Evolutionary conservation across 2,888 invertebrate genomes (phyloP).

Genomic region (Drosophila buzzatii): DNA sequence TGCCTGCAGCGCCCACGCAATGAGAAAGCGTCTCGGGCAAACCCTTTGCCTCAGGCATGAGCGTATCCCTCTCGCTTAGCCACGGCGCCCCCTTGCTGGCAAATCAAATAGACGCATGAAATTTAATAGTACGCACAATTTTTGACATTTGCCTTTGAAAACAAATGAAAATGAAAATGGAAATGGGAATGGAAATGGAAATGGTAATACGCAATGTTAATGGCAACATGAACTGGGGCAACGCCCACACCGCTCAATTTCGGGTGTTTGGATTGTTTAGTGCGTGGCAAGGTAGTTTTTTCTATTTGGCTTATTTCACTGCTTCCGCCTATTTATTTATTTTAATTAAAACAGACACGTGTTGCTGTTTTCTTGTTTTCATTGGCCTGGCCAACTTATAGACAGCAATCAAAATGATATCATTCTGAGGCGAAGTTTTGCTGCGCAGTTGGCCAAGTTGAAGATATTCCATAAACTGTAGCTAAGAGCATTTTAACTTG

Average conservation of each 20-base stretch:
- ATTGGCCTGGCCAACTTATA: slow-evolving; percentile 53
- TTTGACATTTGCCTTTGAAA: slow-evolving; percentile 67
- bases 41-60: slow-evolving; percentile 58
- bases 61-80: slow-evolving; percentile 30
- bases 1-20: slow-evolving; percentile 41
- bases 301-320: slow-evolving; percentile 53
- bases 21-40: slow-evolving; percentile 32
- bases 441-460: background rate
- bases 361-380: slow-evolving; percentile 76
- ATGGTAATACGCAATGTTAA: slow-evolving; percentile 19
- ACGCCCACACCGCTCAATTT: slow-evolving; percentile 26
- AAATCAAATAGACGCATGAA: slow-evolving; percentile 77
- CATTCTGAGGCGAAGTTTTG: background rate
- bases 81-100: slow-evolving; percentile 38
- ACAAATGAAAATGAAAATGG: slow-evolving; percentile 48
- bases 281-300: slow-evolving; percentile 32
- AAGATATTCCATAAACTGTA: slow-evolving; percentile 25
- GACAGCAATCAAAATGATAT: slow-evolving; percentile 36
- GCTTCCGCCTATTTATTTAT: slow-evolving; percentile 75
- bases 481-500: slow-evolving; percentile 30
- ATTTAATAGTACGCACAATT: slow-evolving; percentile 71
- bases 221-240: slow-evolving; percentile 46
- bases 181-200: slow-evolving; percentile 35
- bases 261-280: slow-evolving; percentile 11
- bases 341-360: slow-evolving; percentile 79